Evolutionary conservation across 2,113 vertebrate genomes (phyloP).

Genomic region (Chionomys nivalis): DNA sequence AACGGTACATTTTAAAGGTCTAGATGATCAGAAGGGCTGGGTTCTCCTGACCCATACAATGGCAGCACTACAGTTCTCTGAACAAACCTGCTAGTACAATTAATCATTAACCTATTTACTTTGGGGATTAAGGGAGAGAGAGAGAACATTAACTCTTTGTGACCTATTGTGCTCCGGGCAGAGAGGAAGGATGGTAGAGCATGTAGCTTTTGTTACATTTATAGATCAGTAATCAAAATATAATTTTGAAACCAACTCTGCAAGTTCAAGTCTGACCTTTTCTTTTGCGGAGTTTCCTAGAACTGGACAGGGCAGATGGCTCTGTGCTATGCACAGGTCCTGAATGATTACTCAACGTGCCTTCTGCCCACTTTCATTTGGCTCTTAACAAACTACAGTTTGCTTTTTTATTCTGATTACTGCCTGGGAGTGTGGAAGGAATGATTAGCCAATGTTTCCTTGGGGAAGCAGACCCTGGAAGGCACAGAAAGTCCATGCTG

Average conservation of each 20-base stretch:
- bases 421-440: neutral
- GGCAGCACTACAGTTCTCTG: constrained; percentile 43
- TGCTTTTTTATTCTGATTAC: neutral
- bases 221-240: neutral
- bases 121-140: constrained; percentile 36
- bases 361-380: neutral
- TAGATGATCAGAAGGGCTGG: neutral
- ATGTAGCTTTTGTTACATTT: neutral
- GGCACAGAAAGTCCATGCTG: neutral
- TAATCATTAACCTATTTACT: constrained; percentile 72
- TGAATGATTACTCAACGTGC: fast-evolving
- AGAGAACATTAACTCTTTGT: constrained; percentile 54
- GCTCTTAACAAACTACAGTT: neutral
- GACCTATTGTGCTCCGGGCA: neutral
- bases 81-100: constrained; percentile 38
- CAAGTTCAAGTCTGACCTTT: neutral
- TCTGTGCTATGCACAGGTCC: neutral
- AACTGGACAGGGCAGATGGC: neutral
- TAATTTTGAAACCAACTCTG: neutral
- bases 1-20: neutral
- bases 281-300: neutral
- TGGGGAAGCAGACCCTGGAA: neutral
- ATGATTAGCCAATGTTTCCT: neutral
- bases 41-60: constrained; percentile 34
- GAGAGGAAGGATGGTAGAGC: constrained; percentile 22